Evolutionary conservation across 2,888 invertebrate genomes (phyloP).

Genomic region (Epirrhoe alternata): DNA sequence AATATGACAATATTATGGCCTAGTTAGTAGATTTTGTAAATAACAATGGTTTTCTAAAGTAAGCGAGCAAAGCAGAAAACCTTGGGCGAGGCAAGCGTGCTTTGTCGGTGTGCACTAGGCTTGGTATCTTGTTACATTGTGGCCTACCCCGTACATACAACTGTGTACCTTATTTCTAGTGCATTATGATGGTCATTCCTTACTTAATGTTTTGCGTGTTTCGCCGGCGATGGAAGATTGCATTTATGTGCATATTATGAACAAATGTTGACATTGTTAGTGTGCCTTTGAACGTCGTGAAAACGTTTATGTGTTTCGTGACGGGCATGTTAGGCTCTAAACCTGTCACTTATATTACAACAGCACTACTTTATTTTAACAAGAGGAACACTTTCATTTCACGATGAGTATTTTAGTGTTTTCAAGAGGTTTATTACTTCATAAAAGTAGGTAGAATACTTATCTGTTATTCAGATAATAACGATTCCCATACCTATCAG

Average conservation of each 20-base stretch:
- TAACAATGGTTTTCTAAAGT: not conserved
- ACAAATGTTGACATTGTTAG: constrained; percentile 16
- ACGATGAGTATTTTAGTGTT: no score
- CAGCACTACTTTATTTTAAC: not conserved
- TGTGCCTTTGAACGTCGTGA: not conserved
- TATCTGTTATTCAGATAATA: constrained; percentile 4
- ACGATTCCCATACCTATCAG: not conserved
- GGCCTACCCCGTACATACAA: not conserved
- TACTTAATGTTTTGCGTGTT: not conserved
- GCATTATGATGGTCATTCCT: not conserved
- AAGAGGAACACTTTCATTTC: no score
- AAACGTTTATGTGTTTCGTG: not conserved
- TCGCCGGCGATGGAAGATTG: constrained; percentile 7
- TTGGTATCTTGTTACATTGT: constrained; percentile 14
- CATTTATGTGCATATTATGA: constrained; percentile 13
- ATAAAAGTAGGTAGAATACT: not conserved
- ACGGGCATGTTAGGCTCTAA: not conserved
- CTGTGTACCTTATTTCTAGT: constrained; percentile 4
- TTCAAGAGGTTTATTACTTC: no score
- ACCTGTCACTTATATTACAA: not conserved
- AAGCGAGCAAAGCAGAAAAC: constrained; percentile 17
- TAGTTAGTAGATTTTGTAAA: not conserved
- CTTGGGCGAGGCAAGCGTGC: constrained; percentile 17
- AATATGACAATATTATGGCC: not conserved
- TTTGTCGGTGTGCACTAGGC: constrained; percentile 11